Base-by-base conservation (phyloP, 2,888 invertebrate genomes). In the Harpalus rubripes region DNA sequence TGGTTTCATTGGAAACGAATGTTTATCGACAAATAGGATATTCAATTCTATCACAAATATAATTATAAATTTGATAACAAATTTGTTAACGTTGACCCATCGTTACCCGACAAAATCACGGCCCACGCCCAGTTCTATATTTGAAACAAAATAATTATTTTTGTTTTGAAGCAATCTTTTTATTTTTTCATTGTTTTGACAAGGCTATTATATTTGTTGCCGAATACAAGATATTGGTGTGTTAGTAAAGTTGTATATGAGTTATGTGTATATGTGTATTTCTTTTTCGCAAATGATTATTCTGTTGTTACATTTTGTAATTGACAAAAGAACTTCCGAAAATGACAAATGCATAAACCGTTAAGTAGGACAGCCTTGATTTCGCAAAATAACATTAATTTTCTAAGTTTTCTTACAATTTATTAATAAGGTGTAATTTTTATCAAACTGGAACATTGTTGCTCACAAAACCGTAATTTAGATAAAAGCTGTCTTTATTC, bases 361-460 rank as follows among this genome's bases (percentile, higher is more conserved):
- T 84, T 52, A 84, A 84, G 78, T 84, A 78, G 84, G 59, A 84
- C 84, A 84, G 78, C 78, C 76, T 84, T 84, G 76, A 78, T 84
- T 78, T 84, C 63, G 63, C 52, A 63, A 76, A 83, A 83, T 83
- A 61, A 83, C 82, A 52, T 81, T 81, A 81, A 81, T 81, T 81
- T 65, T 65, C 80, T 63, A 15, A 68, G 26, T 63, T 68, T 68
- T 68, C 39, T 44, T 76, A 76, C 76, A 78, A 78, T 78, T 78
- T 78, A 78, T 78, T 78, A 78, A 78, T 78, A 32, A 58, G n/a
- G 32, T 58, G 59, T 78, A 58, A 78, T 78, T 78, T 76, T 78
- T 78, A 78, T 58, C 78, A 26, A 78, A 78, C 78, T 78, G 26
- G 78, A 78, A 58, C 78, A 78, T 1, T 74, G 44, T 72, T 72